Conservation (phyloP, 1,140 invertebrate genomes). For the Drosophila pandora region DNA sequence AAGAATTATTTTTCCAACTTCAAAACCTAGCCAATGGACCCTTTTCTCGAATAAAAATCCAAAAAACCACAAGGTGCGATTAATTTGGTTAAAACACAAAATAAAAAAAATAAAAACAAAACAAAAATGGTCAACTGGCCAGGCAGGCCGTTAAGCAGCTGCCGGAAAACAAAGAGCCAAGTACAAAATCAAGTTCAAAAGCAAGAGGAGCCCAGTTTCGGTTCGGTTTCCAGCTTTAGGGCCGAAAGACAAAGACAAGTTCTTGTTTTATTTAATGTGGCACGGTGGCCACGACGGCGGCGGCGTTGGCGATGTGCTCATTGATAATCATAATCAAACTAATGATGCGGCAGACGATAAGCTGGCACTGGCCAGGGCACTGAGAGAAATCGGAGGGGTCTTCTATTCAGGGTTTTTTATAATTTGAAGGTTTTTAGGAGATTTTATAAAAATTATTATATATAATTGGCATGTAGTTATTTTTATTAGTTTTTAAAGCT, state of each 20-base stretch:
- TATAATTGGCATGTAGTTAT: no score
- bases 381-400: conserved; percentile 2
- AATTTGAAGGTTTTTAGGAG: no score
- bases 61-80: background rate
- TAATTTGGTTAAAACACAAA: conserved; percentile 12
- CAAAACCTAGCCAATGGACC: background rate
- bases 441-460: no score
- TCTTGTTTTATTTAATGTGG: conserved; percentile 55
- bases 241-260: conserved; percentile 44
- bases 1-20: background rate
- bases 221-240: conserved; percentile 13
- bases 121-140: conserved; percentile 11
- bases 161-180: conserved; percentile 9
- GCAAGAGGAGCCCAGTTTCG: conserved; percentile 5
- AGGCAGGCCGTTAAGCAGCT: conserved; percentile 12
- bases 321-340: conserved; percentile 83
- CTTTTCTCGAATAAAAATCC: no score
- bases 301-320: conserved; percentile 67
- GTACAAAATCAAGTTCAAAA: conserved; percentile 16
- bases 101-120: background rate
- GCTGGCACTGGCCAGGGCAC: conserved; percentile 28
- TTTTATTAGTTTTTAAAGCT: background rate
- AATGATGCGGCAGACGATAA: conserved; percentile 78
- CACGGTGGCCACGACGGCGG: conserved; percentile 23
- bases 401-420: no score